These are phyloP conservation scores for Ophioderma brevispina DNA, from an alignment of 35 echinoderm and acorn worm genomes.

Conservation along the genomic window DNA sequence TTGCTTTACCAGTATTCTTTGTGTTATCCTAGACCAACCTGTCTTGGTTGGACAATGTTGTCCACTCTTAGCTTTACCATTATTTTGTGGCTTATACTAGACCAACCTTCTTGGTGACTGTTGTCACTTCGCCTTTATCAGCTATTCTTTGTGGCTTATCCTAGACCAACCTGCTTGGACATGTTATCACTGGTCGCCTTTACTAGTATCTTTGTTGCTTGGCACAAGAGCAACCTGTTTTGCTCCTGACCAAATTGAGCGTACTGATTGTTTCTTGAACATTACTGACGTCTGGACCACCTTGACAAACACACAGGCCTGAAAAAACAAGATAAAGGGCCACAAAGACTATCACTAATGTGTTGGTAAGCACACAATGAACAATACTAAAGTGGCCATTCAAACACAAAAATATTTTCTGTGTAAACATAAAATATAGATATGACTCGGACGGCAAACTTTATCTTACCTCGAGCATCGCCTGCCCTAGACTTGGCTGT, in stretches of 20 bases:
- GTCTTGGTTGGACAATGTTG: too few species aligned
- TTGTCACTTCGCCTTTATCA: too few species aligned
- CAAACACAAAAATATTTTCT: too few species aligned
- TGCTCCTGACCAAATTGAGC: constrained; percentile 88
- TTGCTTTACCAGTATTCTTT: constrained; percentile 56
- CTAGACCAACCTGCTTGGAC: background rate
- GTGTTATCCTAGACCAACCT: too few species aligned
- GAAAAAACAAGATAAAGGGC: background rate
- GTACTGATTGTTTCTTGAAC: constrained; percentile 86
- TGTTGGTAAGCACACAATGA: too few species aligned
- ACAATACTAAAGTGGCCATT: too few species aligned
- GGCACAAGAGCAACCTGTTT: constrained; percentile 87
- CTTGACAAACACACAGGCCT: constrained; percentile 98
- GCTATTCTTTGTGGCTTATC: constrained; percentile 62
- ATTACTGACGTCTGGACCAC: constrained; percentile 81
- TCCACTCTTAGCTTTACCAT: too few species aligned
- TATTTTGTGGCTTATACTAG: too few species aligned
- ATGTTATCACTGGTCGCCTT: constrained; percentile 16
- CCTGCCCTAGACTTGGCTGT: constrained; percentile 78
- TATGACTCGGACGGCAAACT: too few species aligned
- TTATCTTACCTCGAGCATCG: constrained; percentile 88
- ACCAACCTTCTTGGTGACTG: constrained; percentile 42
- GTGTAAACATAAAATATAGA: too few species aligned
- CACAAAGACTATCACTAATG: too few species aligned
- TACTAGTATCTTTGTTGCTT: constrained; percentile 59